Base-by-base conservation (phyloP, 1,140 invertebrate genomes). In the Kradibia gibbosae region DNA sequence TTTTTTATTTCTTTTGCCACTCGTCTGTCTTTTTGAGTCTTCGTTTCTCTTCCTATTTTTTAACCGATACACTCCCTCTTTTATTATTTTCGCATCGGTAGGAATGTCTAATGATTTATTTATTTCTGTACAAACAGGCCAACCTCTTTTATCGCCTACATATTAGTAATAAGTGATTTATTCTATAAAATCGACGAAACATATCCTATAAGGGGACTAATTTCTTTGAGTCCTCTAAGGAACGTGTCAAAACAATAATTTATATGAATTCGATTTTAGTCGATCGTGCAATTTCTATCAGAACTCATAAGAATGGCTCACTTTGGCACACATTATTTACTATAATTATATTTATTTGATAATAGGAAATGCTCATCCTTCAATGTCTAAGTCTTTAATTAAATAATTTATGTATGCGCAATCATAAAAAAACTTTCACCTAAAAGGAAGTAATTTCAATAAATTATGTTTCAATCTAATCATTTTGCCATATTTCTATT, bases 71-170 rank as follows among this genome's bases (percentile, higher is more conserved):
- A 79, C 65, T 70, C 48, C 34, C 34, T 28, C 48, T 22, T n/a
- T 79, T 80, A 73, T 80, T 80, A 80, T 80, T 80, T 39, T 45
- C 53, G 78, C 53, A 79, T 80, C 71, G 39, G 78, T 73, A 62
- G 78, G 78, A 74, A 74, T 74, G 60, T 65, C 34, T 74, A 53
- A 80, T 80, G 78, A 80, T 80, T 80, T 74, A 80, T 80, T 80
- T 74, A 74, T 80, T 80, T 80, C 71, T 74, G 45, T 74, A 55
- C 45, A 74, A 73, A 79, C 77, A 72, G 77, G 13, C 45, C 65
- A 25, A 45, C 57, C 76, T 78, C 57, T 65, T 78, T 78, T 78
- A 78, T 80, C 67, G 78, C 78, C 70, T 60, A 34, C 25, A 60
- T 57, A 80, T 80, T 73, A 80, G 78, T 53, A 45, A 28, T 72